Base-by-base conservation (phyloP, 2,113 vertebrate genomes). In the mouse (Mus musculus) region DNA sequence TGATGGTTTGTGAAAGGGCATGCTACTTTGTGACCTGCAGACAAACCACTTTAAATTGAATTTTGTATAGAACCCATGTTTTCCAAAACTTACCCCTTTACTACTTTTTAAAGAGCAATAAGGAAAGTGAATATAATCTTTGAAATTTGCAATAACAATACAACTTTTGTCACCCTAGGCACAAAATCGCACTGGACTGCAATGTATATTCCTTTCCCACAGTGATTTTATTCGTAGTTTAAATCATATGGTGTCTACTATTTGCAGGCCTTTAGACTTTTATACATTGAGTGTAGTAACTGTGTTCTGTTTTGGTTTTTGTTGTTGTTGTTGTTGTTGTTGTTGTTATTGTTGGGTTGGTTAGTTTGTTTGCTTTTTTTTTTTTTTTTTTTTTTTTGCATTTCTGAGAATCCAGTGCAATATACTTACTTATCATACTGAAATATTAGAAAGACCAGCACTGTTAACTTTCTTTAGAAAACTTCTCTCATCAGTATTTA, bases 391-490 rank as follows among this genome's bases (percentile, higher is more conserved):
- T 20, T 33, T 36, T 6, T 69, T 80, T 56, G 1, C 84, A 81
- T 69, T 88, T 65, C 72, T 92, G 65, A 80, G 36, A 76, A 20
- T 72, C 9, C 39, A 88, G 8, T 91, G 19, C 5, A 63, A 61
- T 91, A 49, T 77, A 5, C 76, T 72, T 87, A 33, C 71, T 75
- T 92, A 28, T 96, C 7, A 80, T 56, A 69, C 36, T 71, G 19
- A 65, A 91, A 93, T 39, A 56, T 86, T 72, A 71, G 28, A 61
- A n/a, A 13, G 5, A 63, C 13, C 88, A 89, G 59, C 36, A 67
- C 36, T 90, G 69, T 69, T 94, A 89, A 95, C 97, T 96, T 82
- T 95, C 78, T 93, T 95, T 33, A 81, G 59, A 36, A 30, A 92
- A 94, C 36, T 65, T 94, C n/a, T 88, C 84, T 89, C 65, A 81